These are phyloP conservation scores for Orthonyx spaldingii DNA, from an alignment of 2,113 vertebrate species.

Conservation along the genomic window DNA sequence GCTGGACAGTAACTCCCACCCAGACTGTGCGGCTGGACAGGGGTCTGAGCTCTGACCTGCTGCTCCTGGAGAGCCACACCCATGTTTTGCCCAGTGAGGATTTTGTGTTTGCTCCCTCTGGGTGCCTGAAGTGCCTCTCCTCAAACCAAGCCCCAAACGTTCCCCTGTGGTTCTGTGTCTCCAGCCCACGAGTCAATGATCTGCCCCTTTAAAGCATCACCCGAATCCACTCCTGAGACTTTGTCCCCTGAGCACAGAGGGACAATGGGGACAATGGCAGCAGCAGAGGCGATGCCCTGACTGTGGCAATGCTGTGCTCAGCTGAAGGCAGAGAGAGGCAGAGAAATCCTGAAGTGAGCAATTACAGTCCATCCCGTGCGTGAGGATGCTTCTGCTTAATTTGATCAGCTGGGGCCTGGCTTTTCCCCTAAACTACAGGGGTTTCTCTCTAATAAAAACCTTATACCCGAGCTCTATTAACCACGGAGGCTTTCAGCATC, in stretches of 20 bases:
- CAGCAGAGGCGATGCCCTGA: background rate
- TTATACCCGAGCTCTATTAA: background rate
- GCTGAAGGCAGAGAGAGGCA: background rate
- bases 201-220: background rate
- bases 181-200: accelerated
- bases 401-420: background rate
- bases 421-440: background rate
- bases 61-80: background rate
- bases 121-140: background rate
- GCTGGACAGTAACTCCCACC: accelerated
- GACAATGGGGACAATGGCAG: accelerated
- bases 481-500: background rate
- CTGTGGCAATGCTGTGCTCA: background rate
- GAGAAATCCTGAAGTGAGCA: background rate
- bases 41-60: background rate
- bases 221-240: background rate
- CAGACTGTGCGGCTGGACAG: background rate
- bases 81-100: background rate
- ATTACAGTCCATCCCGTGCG: background rate
- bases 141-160: background rate
- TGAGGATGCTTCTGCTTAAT: background rate
- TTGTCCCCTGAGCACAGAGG: background rate
- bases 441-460: background rate
- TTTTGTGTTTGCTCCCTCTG: background rate
- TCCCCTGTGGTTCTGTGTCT: background rate